Percentiles rank a stretch among this genome's conserved stretches.
phyloP scores from a whole-genome alignment of 2,113 vertebrate genomes.

The Acanthochromis polyacanthus region DNA sequence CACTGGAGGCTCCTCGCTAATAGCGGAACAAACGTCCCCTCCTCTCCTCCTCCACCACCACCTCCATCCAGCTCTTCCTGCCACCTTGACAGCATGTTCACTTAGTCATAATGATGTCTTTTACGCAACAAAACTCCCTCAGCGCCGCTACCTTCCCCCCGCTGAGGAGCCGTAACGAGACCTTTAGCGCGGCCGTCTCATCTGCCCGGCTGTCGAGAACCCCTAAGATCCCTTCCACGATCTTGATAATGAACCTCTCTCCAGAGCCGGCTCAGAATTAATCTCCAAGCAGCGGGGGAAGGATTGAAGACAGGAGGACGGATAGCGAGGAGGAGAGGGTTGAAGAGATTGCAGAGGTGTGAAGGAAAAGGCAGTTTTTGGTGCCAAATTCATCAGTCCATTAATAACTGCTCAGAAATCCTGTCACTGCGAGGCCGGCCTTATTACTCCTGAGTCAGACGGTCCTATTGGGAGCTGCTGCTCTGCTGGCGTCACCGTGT shows the following conservation, averaged over 20 bases:
- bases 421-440: conserved; percentile 41
- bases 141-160: not conserved
- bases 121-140: conserved; percentile 12
- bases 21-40: conserved; percentile 60
- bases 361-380: conserved; percentile 28
- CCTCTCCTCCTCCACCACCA: not conserved
- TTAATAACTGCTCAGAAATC: conserved; percentile 46
- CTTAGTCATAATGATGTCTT: conserved; percentile 54
- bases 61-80: conserved; percentile 25
- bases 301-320: conserved; percentile 21
- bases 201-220: conserved; percentile 46
- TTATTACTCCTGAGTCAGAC: conserved; percentile 54
- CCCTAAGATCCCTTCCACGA: conserved; percentile 39
- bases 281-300: conserved; percentile 20
- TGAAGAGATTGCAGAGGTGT: conserved; percentile 20
- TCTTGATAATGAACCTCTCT: conserved; percentile 55
- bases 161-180: conserved; percentile 41
- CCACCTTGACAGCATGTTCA: conserved; percentile 59
- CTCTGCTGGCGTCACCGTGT: conserved; percentile 6
- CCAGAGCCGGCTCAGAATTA: conserved; percentile 40
- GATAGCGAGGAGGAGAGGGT: not conserved
- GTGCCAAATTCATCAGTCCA: conserved; percentile 2
- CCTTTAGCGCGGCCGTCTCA: conserved; percentile 49
- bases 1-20: conserved; percentile 62
- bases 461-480: conserved; percentile 25